A percentile compares a stretch with the other conserved stretches of the same genome.
These are phyloP conservation scores for Alca torda DNA, from an alignment of 2,797 vertebrate species.

Conservation along the genomic window DNA sequence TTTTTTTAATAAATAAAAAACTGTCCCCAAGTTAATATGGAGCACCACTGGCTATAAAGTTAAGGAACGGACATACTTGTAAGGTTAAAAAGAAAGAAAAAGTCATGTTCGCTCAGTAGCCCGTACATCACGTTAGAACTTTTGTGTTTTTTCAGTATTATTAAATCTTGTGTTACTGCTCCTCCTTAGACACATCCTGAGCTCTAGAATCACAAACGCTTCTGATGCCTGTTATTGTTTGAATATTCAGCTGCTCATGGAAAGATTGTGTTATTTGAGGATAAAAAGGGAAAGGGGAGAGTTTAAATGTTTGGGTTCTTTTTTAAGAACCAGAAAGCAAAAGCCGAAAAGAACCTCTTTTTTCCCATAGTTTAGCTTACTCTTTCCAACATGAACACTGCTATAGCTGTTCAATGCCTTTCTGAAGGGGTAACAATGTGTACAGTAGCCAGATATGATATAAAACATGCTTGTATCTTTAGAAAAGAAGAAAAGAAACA, in stretches of 20 bases:
- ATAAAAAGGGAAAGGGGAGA: slow-evolving; percentile 57
- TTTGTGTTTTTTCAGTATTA: not conserved
- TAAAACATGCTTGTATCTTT: slow-evolving; percentile 65
- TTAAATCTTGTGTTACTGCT: not conserved
- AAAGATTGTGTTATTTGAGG: slow-evolving; percentile 25
- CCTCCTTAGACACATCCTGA: not conserved
- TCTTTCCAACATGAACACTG: not conserved
- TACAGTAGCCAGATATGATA: slow-evolving; percentile 54
- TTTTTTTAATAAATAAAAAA: not conserved
- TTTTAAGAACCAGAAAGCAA: slow-evolving; percentile 39
- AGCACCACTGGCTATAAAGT: not conserved
- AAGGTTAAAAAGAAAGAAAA: not conserved
- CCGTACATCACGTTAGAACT: not conserved
- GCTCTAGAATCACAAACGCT: not conserved
- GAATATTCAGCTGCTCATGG: slow-evolving; percentile 44
- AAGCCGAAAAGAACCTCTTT: slow-evolving; percentile 47
- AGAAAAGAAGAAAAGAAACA: slow-evolving; percentile 70
- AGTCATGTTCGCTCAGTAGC: not conserved
- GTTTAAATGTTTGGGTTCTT: slow-evolving; percentile 70
- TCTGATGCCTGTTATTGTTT: slow-evolving; percentile 38
- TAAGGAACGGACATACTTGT: not conserved
- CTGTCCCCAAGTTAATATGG: not conserved
- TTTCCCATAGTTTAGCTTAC: slow-evolving; percentile 50
- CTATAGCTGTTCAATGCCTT: slow-evolving; percentile 46
- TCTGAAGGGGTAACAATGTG: slow-evolving; percentile 63